Base-by-base conservation (phyloP, 2,888 invertebrate species). In the Campopleginae sp. region DNA sequence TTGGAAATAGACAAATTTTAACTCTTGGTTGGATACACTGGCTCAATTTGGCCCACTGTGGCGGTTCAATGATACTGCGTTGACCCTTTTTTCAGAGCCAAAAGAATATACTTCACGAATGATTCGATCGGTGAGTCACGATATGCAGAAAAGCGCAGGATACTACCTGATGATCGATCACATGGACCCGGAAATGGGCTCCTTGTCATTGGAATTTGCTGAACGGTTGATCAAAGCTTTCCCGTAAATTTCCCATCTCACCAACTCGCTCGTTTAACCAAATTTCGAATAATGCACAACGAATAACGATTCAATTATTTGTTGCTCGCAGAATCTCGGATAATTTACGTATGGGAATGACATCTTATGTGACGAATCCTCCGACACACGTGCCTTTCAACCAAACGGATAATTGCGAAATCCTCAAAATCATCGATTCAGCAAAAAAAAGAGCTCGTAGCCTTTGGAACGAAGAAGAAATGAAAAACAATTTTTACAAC, bases 91-190 rank as follows among this genome's bases (percentile, higher is more conserved):
- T 86, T 72, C 27, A 88, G 83, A 77, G 19, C 46, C 83, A 38
- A 83, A 42, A 38, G 86, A 86, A 27, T 90, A 88, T 54, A 72
- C 87, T 44, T 70, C 54, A 8, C 86, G 88, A 65, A 86, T 90
- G 80, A 86, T 89, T n/a, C 84, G 86, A 54, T 86, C 89, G 4
- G 17, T 90, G 33, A 86, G 86, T 70, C 70, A 89, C 68, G 88
- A 90, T 51, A 70, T 90, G 23, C 87, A 86, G 74, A 88, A 86
- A 61, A 89, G 89, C 71, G 85, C 86, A 4, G 89, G 88, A 58
- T 90, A 90, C 80, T 89, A 90, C 58, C 33, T 90, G 8, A 38
- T 90, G 17, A 71, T 90, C 65, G 88, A 89, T 81, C 88, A 89
- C 66, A 70, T 74, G n/a, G 79, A 86, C 19, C 63, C 80, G 48